Percentiles rank a stretch among this genome's conserved stretches.
Evolutionary conservation across 2,113 vertebrate species (phyloP).

Genomic region (Myotis brandtii): DNA sequence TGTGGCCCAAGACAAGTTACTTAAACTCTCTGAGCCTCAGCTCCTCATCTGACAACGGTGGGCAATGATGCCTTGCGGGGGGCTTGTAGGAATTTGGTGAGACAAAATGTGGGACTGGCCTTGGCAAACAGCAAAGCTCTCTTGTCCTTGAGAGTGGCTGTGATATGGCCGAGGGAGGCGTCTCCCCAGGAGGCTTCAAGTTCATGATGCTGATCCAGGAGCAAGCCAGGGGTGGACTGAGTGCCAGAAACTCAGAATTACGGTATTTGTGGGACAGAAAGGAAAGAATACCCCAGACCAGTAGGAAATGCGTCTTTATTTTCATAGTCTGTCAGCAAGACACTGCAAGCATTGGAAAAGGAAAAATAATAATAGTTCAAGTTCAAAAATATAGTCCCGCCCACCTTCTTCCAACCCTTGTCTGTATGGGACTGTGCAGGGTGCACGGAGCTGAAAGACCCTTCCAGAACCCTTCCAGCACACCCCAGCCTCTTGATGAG

Average conservation of each 20-base stretch:
- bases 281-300: not conserved
- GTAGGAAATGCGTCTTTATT: constrained; percentile 60
- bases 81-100: not conserved
- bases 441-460: not conserved
- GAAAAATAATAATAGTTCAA: not conserved
- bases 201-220: not conserved
- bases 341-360: not conserved
- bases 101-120: not conserved
- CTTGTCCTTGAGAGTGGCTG: not conserved
- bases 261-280: constrained; percentile 26
- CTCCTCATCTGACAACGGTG: not conserved
- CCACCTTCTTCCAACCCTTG: accelerated
- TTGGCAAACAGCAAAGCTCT: not conserved
- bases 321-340: constrained; percentile 23
- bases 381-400: not conserved
- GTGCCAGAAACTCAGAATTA: not conserved
- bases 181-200: accelerated
- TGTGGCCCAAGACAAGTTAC: not conserved
- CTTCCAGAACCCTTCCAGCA: not conserved
- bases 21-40: not conserved
- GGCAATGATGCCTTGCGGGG: not conserved
- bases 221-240: not conserved
- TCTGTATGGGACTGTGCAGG: not conserved
- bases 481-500: not conserved
- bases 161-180: accelerated